These are phyloP conservation scores for Miniopterus natalensis DNA, from an alignment of 2,113 vertebrate genomes.

Conservation along the genomic window DNA sequence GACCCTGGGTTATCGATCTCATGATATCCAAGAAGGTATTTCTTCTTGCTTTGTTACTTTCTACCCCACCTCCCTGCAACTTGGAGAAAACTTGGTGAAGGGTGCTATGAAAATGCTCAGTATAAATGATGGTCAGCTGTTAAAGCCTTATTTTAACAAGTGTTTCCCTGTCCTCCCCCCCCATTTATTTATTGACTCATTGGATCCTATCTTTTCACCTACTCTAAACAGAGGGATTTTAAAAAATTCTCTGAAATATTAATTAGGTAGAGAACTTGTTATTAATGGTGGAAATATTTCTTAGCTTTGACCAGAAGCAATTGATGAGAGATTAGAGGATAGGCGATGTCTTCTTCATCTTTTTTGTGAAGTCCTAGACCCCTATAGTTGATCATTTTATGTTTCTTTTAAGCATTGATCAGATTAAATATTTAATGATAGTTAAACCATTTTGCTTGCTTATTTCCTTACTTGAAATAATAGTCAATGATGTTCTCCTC, in stretches of 20 bases:
- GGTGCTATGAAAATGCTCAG: background rate
- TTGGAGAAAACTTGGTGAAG: slow-evolving; percentile 13
- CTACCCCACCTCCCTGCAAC: background rate
- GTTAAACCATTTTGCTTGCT: background rate
- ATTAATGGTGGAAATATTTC: background rate
- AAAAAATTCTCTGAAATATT: slow-evolving; percentile 28
- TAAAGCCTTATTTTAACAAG: background rate
- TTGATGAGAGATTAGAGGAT: background rate
- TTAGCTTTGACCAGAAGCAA: slow-evolving; percentile 23
- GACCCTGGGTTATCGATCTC: background rate
- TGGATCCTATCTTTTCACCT: background rate
- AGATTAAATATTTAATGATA: background rate
- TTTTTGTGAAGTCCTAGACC: background rate
- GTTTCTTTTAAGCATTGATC: background rate
- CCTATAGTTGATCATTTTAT: background rate
- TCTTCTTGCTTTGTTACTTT: slow-evolving; percentile 49
- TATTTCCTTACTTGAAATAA: background rate
- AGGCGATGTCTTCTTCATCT: background rate
- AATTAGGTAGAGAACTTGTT: background rate
- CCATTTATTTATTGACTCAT: background rate
- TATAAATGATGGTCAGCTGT: background rate
- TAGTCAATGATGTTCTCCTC: background rate
- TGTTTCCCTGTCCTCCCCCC: background rate
- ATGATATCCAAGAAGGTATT: background rate
- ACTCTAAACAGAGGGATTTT: background rate